These are phyloP conservation scores for Phymastichus coffea DNA, from an alignment of 1,140 invertebrate species.

Conservation along the genomic window DNA sequence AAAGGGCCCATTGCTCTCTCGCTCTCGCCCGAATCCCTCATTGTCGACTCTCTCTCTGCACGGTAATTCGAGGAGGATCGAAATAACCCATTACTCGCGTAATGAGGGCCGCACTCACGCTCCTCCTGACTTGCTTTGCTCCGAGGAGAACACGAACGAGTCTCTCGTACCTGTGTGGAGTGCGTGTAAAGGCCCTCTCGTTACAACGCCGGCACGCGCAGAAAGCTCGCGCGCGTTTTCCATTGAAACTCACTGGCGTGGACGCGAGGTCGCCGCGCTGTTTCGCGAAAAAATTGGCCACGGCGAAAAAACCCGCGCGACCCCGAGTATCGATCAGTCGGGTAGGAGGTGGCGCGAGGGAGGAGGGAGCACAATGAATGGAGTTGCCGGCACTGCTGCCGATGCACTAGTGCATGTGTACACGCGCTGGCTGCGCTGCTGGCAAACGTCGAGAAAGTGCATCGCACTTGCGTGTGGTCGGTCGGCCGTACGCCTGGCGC, in stretches of 20 bases:
- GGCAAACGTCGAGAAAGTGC: too few species aligned
- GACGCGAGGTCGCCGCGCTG: too few species aligned
- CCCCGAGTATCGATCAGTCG: too few species aligned
- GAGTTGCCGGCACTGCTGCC: too few species aligned
- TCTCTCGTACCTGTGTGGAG: background rate
- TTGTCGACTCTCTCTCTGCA: conserved; percentile 45
- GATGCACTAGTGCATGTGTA: too few species aligned
- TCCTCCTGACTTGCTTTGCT: too few species aligned
- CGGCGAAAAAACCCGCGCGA: too few species aligned
- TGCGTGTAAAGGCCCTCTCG: background rate
- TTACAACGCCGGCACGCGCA: background rate
- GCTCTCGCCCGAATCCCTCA: conserved; percentile 41
- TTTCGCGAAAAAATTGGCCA: too few species aligned
- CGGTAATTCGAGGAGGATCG: conserved; percentile 51
- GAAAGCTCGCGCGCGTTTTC: background rate
- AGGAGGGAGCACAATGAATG: background rate
- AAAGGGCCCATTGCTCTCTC: conserved; percentile 27
- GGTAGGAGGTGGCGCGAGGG: background rate
- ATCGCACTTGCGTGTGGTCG: too few species aligned
- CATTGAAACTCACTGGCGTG: too few species aligned
- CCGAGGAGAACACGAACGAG: too few species aligned
- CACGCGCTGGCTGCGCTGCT: too few species aligned
- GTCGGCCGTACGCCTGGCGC: conserved; percentile 29
- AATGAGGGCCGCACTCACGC: conserved; percentile 45
- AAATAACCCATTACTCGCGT: conserved; percentile 51